Conservation (phyloP, 2,888 invertebrate species). For the Biston stratarius region DNA sequence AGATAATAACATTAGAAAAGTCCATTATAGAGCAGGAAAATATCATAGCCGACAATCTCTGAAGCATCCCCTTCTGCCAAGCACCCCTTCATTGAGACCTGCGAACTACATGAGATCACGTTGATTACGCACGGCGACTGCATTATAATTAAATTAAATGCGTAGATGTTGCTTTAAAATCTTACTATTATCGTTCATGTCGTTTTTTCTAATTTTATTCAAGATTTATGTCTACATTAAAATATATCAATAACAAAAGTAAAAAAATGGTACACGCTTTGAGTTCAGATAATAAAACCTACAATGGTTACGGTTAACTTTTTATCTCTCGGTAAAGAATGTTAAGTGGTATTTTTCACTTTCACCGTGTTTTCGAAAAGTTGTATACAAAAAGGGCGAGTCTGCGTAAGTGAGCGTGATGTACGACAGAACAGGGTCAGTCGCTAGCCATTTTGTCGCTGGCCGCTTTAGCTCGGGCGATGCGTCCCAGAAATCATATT, state of each 20-base stretch:
- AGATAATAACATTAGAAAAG: slow-evolving; percentile 18
- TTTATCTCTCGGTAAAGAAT: slow-evolving; percentile 16
- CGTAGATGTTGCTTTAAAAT: slow-evolving; percentile 12
- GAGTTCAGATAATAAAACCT: slow-evolving; percentile 2
- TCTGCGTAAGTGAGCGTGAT: slow-evolving; percentile 50
- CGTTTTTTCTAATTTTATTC: not conserved
- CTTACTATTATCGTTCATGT: not conserved
- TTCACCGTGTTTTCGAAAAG: slow-evolving; percentile 24
- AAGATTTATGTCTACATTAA: not conserved
- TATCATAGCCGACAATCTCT: slow-evolving; percentile 17
- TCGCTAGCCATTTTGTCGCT: slow-evolving; percentile 58
- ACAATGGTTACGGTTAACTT: slow-evolving; percentile 18
- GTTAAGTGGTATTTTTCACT: slow-evolving; percentile 17
- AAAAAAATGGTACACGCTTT: slow-evolving; percentile 4
- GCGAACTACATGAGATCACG: slow-evolving; percentile 22
- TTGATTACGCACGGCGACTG: slow-evolving; percentile 31
- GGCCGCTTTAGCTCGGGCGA: slow-evolving; percentile 61
- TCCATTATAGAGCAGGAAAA: slow-evolving; percentile 26
- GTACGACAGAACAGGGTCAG: slow-evolving; percentile 70
- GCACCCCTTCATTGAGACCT: slow-evolving; percentile 19
- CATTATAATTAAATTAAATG: slow-evolving; percentile 21
- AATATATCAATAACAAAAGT: not conserved
- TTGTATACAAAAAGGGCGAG: slow-evolving; percentile 50
- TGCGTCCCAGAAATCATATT: slow-evolving; percentile 81
- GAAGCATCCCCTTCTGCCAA: slow-evolving; percentile 17